Conservation (phyloP, 2,113 vertebrate species). For the Cephalopterus ornatus region DNA sequence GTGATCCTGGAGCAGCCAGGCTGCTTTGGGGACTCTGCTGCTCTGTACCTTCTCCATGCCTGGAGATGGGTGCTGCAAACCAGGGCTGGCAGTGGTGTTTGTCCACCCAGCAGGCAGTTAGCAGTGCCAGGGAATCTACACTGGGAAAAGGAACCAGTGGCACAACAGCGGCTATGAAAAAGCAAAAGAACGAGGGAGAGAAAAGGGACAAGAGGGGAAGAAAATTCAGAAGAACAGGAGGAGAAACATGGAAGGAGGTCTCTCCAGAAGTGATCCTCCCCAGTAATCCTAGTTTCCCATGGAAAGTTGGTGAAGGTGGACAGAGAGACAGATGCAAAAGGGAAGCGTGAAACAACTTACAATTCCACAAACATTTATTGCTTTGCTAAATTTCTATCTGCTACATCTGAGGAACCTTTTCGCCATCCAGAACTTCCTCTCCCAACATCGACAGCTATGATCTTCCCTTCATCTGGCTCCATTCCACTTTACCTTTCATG, state of each 20-base stretch:
- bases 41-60: rapidly evolving
- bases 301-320: neutral
- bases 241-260: neutral
- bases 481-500: neutral
- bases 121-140: rapidly evolving
- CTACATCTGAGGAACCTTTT: neutral
- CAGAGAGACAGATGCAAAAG: neutral
- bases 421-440: neutral
- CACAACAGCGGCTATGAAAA: neutral
- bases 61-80: neutral
- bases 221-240: neutral
- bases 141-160: neutral
- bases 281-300: neutral
- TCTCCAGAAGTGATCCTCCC: rapidly evolving
- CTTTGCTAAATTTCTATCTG: neutral
- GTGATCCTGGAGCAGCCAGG: neutral
- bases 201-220: neutral
- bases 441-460: rapidly evolving
- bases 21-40: neutral
- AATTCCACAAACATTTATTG: neutral
- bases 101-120: neutral
- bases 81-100: neutral
- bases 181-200: neutral
- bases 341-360: neutral
- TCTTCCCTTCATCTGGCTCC: neutral